Percentiles rank a stretch among this genome's conserved stretches.
Evolutionary conservation across 2,797 vertebrate genomes (phyloP).

Genomic region (Taenioides sp.): DNA sequence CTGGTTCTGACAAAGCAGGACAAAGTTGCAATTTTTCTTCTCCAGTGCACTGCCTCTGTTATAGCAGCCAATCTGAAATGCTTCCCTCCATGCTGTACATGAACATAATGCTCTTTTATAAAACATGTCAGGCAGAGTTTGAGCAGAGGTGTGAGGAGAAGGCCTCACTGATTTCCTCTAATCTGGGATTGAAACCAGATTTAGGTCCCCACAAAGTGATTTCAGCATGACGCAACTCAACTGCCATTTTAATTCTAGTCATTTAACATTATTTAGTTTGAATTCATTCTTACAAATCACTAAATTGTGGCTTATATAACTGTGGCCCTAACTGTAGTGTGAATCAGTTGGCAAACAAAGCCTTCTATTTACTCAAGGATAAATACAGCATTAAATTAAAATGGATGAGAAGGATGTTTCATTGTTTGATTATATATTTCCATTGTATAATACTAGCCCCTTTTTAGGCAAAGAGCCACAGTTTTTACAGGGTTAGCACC

Average conservation of each 20-base stretch:
- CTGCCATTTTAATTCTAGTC: constrained; percentile 59
- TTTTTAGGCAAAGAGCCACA: neutral
- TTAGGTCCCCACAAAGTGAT: constrained; percentile 60
- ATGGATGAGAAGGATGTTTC: neutral
- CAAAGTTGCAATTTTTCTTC: too few relatives aligned
- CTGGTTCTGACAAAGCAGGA: neutral
- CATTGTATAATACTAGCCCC: neutral
- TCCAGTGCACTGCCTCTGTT: constrained; percentile 49
- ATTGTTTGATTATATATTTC: neutral
- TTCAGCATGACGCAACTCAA: constrained; percentile 60
- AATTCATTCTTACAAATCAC: neutral
- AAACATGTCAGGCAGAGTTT: constrained; percentile 62
- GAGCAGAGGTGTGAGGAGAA: constrained; percentile 69
- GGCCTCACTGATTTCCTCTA: constrained; percentile 59
- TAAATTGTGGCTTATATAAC: constrained; percentile 58
- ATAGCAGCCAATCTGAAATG: constrained; percentile 49
- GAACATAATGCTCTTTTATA: constrained; percentile 59
- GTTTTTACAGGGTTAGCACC: neutral
- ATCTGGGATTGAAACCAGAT: constrained; percentile 69
- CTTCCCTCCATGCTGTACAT: constrained; percentile 47
- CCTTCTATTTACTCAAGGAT: neutral
- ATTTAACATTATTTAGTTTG: constrained; percentile 67
- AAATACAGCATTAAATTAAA: neutral
- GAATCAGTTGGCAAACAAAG: neutral
- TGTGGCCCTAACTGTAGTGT: constrained; percentile 44